These are phyloP conservation scores for Cotesia congregata DNA, from an alignment of 2,888 invertebrate genomes.

Conservation along the genomic window DNA sequence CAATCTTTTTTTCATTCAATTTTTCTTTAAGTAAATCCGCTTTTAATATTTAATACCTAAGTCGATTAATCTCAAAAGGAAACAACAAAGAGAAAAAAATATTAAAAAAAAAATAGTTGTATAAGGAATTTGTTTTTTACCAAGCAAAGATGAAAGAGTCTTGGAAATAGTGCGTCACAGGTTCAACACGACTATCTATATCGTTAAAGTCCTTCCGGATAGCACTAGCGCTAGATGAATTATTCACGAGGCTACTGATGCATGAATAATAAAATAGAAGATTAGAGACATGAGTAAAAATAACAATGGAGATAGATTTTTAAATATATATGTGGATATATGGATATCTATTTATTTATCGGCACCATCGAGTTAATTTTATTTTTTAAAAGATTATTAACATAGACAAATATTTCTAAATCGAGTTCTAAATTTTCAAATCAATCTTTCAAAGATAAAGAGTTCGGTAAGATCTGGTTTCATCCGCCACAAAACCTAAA, in stretches of 20 bases:
- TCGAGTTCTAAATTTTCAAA: too few relatives aligned
- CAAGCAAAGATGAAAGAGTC: slow-evolving; percentile 21
- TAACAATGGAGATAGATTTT: slow-evolving; percentile 12
- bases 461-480: too few relatives aligned
- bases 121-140: neutral
- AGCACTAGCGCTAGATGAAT: slow-evolving; percentile 44
- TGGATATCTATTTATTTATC: neutral
- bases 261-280: slow-evolving; percentile 6
- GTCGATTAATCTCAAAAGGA: neutral
- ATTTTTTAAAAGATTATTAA: neutral
- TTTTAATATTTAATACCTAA: neutral
- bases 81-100: neutral
- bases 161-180: slow-evolving; percentile 32
- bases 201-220: slow-evolving; percentile 43
- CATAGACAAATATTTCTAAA: neutral
- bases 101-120: neutral
- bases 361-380: neutral
- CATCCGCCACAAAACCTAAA: too few relatives aligned
- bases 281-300: slow-evolving; percentile 19
- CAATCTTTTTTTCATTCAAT: neutral
- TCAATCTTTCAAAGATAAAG: too few relatives aligned
- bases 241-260: slow-evolving; percentile 44
- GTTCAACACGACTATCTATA: slow-evolving; percentile 3
- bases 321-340: slow-evolving; percentile 2
- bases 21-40: neutral